Conservation (phyloP, 1,140 invertebrate species). For the Potamilus streckersoni region DNA sequence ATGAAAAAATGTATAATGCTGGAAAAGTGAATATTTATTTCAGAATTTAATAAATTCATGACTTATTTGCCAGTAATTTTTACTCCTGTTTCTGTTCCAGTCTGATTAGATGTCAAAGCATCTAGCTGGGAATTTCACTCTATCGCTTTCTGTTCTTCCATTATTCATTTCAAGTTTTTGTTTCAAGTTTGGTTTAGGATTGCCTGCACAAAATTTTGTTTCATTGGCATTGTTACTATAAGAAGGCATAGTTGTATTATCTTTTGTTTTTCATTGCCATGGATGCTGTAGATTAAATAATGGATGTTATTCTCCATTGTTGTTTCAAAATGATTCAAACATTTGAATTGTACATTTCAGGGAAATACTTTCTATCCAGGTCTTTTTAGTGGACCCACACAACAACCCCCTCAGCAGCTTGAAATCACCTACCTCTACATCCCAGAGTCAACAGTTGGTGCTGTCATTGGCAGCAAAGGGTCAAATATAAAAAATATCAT, state of each 20-base stretch:
- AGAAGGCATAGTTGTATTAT: neutral
- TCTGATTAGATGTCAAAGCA: too few species aligned
- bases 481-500: conserved; percentile 97
- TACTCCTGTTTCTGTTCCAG: neutral
- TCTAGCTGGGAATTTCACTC: too few species aligned
- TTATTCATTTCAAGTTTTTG: too few species aligned
- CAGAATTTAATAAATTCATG: too few species aligned
- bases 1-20: too few species aligned
- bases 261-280: neutral
- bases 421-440: conserved; percentile 78
- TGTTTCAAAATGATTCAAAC: neutral
- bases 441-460: conserved; percentile 96
- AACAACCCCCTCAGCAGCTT: conserved; percentile 51
- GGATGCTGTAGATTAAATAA: neutral
- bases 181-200: neutral
- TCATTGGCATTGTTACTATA: neutral
- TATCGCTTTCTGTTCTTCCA: too few species aligned
- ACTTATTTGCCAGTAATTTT: neutral
- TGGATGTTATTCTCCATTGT: neutral
- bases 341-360: conserved; percentile 11
- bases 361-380: conserved; percentile 64
- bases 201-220: neutral
- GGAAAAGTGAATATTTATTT: neutral
- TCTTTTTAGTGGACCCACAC: conserved; percentile 41
- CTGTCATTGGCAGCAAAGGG: conserved; percentile 97